phyloP scores from a whole-genome alignment of 2,797 vertebrate genomes.

The Borostomias antarcticus region DNA sequence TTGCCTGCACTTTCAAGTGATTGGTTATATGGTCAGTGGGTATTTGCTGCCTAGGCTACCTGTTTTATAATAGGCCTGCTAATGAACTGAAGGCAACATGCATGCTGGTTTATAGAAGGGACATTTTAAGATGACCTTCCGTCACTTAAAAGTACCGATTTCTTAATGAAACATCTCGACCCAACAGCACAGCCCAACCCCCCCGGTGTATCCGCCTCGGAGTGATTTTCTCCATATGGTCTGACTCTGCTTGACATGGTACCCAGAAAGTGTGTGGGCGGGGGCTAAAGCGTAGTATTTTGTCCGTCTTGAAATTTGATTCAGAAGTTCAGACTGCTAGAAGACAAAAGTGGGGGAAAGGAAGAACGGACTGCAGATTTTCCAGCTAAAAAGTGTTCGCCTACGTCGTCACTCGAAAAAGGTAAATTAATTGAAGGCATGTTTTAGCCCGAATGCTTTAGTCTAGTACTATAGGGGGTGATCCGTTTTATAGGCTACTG shows the following conservation, averaged over 20 bases:
- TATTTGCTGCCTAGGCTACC: too few species aligned
- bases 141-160: not conserved
- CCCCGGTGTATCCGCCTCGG: slow-evolving; percentile 29
- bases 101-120: not conserved
- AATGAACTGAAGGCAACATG: not conserved
- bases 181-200: slow-evolving; percentile 10
- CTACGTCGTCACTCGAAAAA: slow-evolving; percentile 47
- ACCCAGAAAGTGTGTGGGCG: slow-evolving; percentile 69
- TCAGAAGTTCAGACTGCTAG: slow-evolving; percentile 75
- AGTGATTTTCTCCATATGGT: slow-evolving; percentile 78
- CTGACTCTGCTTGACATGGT: slow-evolving; percentile 71
- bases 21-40: too few species aligned
- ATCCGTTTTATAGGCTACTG: not conserved
- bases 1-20: too few species aligned
- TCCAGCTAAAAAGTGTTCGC: slow-evolving; percentile 26
- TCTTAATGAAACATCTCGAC: not conserved
- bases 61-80: not conserved
- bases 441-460: not conserved
- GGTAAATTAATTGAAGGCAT: slow-evolving; percentile 57
- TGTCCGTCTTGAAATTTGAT: slow-evolving; percentile 80
- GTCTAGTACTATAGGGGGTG: not conserved
- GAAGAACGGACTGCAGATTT: slow-evolving; percentile 31
- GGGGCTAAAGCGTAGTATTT: slow-evolving; percentile 74
- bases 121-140: not conserved
- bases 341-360: slow-evolving; percentile 75